Base-by-base conservation (phyloP, 1,140 invertebrate genomes). In the Theocolax elegans region DNA sequence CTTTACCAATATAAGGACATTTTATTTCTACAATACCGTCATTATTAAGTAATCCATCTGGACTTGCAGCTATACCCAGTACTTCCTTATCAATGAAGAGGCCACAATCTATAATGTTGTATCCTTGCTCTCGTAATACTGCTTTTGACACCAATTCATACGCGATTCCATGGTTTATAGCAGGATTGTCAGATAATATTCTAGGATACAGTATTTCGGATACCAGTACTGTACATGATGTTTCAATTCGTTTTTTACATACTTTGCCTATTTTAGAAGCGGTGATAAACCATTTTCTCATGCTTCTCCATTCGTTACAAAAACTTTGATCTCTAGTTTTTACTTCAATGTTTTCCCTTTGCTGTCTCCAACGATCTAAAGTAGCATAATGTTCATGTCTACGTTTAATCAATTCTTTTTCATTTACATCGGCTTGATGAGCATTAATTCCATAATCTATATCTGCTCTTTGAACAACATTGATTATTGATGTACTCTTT, bases 221-320 rank as follows among this genome's bases (percentile, higher is more conserved):
- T 0, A 83, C 75, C 6, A 72, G 66, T 25, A 53, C 67, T n/a
- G 42, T 46, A 53, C 74, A 77, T n/a, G 62, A 75, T 13, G 75
- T 79, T 12, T 49, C 58, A 27, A 25, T 27, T 65, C 74, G 59
- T 78, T 76, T 31, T 42, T 40, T 42, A n/a, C 79, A 80, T 21
- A 84, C 72, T 68, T 46, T 64, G 63, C 80, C 79, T 73, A 83
- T 84, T 68, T 82, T 80, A 0, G 79, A 83, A 25, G 80, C 79
- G 3, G 82, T 86, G 10, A 83, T 38, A 17, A 80, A 70, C 23
- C 77, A 68, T 62, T 64, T 56, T 23, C 79, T 66, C 25, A 78
- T 42, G 9, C 69, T 60, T 19, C 75, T 29, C 82, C 82, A 85
- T 44, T 79, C 71, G 19, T 68, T 63, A 21, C 62, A 73, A 13